A percentile compares a stretch with the other conserved stretches of the same genome.
phyloP scores from a whole-genome alignment of 2,797 vertebrate species.

The Onychomys arenicola region DNA sequence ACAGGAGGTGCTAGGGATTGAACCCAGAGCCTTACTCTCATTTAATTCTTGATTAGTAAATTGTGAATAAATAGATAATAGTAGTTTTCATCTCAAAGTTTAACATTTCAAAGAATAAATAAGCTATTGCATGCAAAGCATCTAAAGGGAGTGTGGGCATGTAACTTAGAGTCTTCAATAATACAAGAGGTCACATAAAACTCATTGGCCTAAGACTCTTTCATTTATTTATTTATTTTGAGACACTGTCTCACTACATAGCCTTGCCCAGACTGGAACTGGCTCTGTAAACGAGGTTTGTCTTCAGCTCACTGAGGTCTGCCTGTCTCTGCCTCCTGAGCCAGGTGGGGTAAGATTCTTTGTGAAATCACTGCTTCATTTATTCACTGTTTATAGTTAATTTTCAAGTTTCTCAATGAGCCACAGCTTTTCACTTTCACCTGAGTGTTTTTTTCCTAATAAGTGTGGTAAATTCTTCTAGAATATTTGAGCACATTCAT shows the following conservation, averaged over 20 bases:
- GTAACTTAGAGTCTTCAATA: not conserved
- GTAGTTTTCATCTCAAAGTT: not conserved
- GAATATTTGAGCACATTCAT: not conserved
- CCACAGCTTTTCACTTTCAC: not conserved
- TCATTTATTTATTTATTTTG: not conserved
- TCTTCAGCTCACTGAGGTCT: not conserved
- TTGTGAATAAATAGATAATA: conserved; percentile 11
- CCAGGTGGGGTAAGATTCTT: not conserved
- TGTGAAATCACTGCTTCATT: not conserved
- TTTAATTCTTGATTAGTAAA: not conserved
- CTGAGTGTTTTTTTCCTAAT: not conserved
- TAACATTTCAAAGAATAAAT: conserved; percentile 23
- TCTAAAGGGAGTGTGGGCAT: not conserved
- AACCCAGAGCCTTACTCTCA: not conserved
- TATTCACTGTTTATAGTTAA: not conserved
- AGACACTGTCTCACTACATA: not conserved
- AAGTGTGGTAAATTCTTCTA: conserved; percentile 4
- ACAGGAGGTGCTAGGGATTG: not conserved
- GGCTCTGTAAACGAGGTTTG: not conserved
- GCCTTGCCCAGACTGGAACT: too few species aligned
- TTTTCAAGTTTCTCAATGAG: not conserved
- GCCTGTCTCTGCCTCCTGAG: not conserved
- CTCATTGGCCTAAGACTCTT: not conserved
- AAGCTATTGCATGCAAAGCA: not conserved
- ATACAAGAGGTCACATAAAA: not conserved